phyloP scores from a whole-genome alignment of 2,113 vertebrate species.

The Elephas maximus region DNA sequence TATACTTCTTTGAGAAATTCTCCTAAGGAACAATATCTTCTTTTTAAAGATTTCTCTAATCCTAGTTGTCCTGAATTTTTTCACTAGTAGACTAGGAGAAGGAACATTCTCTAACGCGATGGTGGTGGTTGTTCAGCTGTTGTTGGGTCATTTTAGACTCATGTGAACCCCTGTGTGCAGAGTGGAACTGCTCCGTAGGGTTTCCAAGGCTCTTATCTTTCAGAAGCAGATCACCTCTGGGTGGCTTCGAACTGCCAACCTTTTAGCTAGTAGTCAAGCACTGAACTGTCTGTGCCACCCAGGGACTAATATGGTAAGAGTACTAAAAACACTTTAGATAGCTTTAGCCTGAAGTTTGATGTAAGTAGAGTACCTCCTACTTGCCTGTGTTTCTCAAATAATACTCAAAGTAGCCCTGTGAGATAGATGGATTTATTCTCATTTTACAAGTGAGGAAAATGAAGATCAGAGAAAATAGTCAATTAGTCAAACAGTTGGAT shows the following conservation, averaged over 20 bases:
- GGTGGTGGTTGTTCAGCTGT: too few species aligned
- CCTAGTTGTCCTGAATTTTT: neutral
- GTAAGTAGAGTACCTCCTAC: neutral
- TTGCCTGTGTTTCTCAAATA: neutral
- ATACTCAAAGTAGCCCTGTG: neutral
- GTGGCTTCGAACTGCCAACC: too few species aligned
- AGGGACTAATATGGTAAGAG: neutral
- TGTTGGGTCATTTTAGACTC: too few species aligned
- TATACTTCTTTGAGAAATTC: neutral
- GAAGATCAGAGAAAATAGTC: neutral
- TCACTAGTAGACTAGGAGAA: neutral
- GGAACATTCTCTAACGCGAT: neutral
- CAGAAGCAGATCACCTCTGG: neutral
- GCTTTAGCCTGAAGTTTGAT: slow-evolving; percentile 28
- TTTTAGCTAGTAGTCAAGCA: too few species aligned
- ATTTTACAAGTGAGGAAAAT: slow-evolving; percentile 28
- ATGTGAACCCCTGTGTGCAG: too few species aligned
- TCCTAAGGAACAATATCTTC: neutral
- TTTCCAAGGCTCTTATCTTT: neutral
- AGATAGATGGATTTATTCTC: neutral
- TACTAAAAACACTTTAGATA: slow-evolving; percentile 9
- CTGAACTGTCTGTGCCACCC: too few species aligned
- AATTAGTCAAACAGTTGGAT: neutral
- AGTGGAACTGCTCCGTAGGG: too few species aligned
- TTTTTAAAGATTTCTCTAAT: neutral